Evolutionary conservation across 1,140 invertebrate species (phyloP), one percentile per base, ranked within the genome.

Genomic region (Myzus persicae): DNA sequence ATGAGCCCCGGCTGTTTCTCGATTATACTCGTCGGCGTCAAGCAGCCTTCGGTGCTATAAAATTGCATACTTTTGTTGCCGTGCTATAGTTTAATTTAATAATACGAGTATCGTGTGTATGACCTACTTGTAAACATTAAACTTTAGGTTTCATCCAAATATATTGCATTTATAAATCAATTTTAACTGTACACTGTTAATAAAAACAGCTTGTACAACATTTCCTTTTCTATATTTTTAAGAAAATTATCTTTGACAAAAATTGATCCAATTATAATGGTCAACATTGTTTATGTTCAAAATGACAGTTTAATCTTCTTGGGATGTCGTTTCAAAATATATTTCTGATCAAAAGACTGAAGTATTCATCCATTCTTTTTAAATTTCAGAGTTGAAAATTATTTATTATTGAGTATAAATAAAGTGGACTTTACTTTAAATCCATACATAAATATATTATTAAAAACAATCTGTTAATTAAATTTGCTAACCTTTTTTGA

Each of bases 21-120:
- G 42, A 91, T 82, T 82, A 91, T 82, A 91, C 76, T 48, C 31
- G 4, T 24, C 22, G n/a, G 44, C n/a, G 67, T 48, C 67, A 91
- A 46, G 67, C 44, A 91, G 67, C 51, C 76, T 91, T 26, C 1
- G 5, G 7, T 82, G 90, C 44, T 82, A 26, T 48, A 26, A 91
- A 91, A 91, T 91, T 91, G 90, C 90, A 42, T 91, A 91, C 9
- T 0, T 51, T 48, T 8, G 22, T 36, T n/a, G 90, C 90, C 90
- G 90, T 38, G 22, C 38, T 67, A 76, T 59, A 14, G 8, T 31
- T 31, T 31, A 59, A 31, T 4, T 31, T n/a, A 4, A 76, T 76
- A n/a, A 76, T 76, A n/a, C 14, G 31, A 18, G 54, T 59, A 59
- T 54, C 9, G 24, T n/a, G 54, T 59, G 31, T 76, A 76, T 76